Evolutionary conservation across 2,113 vertebrate species (phyloP).

Genomic region (Rhynchomys soricoides): DNA sequence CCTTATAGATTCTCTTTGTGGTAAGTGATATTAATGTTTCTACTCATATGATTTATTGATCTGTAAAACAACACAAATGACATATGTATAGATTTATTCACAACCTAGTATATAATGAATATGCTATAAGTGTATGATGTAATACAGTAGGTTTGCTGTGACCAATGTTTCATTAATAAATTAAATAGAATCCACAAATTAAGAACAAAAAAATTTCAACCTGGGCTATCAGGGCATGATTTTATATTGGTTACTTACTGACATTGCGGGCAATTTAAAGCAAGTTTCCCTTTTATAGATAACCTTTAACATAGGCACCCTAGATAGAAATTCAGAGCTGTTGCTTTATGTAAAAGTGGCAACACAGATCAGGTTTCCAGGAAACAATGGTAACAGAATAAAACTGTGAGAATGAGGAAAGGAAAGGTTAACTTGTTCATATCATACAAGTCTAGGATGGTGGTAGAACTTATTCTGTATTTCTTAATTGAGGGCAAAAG

Average conservation of each 20-base stretch:
- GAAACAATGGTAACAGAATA: background rate
- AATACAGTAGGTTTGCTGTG: background rate
- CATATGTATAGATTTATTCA: background rate
- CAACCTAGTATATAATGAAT: background rate
- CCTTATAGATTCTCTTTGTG: background rate
- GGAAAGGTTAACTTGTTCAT: background rate
- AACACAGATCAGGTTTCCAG: background rate
- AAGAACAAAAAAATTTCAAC: background rate
- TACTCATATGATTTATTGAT: background rate
- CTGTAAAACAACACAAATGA: background rate
- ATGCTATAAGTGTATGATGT: background rate
- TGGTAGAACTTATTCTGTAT: background rate
- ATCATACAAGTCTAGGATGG: background rate
- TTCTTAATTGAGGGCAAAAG: background rate
- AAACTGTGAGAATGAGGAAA: background rate
- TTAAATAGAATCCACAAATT: background rate
- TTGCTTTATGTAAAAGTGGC: background rate
- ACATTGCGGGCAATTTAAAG: background rate
- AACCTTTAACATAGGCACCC: background rate
- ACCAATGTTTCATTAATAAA: background rate
- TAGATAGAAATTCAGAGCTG: background rate
- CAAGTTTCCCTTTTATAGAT: constrained; percentile 3
- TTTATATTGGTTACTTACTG: background rate
- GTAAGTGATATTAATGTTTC: background rate
- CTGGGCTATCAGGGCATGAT: background rate